Base-by-base conservation (phyloP, 2,113 vertebrate species). In the Ptychochromis oligacanthus region DNA sequence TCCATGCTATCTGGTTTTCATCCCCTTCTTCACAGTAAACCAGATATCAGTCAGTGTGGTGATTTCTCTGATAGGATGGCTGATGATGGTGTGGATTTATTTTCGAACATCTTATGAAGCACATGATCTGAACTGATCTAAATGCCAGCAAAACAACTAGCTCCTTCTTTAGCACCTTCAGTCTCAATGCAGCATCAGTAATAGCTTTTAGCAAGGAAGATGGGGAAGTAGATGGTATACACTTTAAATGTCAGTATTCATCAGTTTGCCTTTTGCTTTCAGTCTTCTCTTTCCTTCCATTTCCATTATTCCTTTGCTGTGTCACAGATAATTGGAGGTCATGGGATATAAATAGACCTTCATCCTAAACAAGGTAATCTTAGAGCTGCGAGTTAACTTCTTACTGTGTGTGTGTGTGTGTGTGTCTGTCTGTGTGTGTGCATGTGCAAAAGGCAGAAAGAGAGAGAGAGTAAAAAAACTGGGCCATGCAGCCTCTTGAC, bases 401-500 rank as follows among this genome's bases (percentile, higher is more conserved):
- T 82, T 79, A 49, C 17, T 80, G 22, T 80, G 2, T 72, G 83
- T 60, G 49, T 77, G 43, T 20, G 28, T 79, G 59, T 72, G 55
- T 77, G 81, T 80, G 55, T 77, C 31, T 15, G 17, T 20, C 6
- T 20, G 49, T 14, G 13, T 15, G 43, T 46, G 13, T 46, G 43
- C 6, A 13, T 46, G 43, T 5, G n/a, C n/a, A n/a, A n/a, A n/a
- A n/a, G n/a, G n/a, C n/a, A n/a, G n/a, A n/a, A n/a, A n/a, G n/a
- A n/a, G 34, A 7, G 26, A 56, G 36, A 78, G 34, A 58, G 61
- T 78, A 54, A 57, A 65, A 13, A 43, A 65, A 86, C 46, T 87
- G 87, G 89, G 90, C 62, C 88, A 82, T 40, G 24, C 67, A 61
- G 65, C 83, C 70, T 62, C 80, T 77, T 83, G 70, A 87, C 77